phyloP scores from a whole-genome alignment of 2,888 invertebrate genomes.

The Pantelozetes paolii region DNA sequence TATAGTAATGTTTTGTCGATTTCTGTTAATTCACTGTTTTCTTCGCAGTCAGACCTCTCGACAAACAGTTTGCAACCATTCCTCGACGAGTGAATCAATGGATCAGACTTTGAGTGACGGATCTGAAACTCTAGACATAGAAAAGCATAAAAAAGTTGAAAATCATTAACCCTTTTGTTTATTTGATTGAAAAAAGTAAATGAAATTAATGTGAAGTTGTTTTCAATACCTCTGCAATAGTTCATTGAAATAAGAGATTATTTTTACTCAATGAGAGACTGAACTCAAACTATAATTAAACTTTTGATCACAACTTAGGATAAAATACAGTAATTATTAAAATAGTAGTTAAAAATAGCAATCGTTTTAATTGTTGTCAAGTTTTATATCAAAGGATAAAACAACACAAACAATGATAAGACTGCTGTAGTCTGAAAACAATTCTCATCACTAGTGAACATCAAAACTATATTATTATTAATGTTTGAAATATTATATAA shows the following conservation, averaged over 20 bases:
- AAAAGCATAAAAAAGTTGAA: neutral
- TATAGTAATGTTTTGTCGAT: slow-evolving; percentile 21
- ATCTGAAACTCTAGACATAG: slow-evolving; percentile 6
- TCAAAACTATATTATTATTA: too few relatives aligned
- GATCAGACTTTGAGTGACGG: slow-evolving; percentile 36
- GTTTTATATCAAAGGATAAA: too few relatives aligned
- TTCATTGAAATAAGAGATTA: neutral
- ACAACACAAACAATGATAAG: too few relatives aligned
- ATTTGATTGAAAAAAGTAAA: too few relatives aligned
- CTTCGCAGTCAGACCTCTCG: slow-evolving; percentile 1
- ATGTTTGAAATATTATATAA: too few relatives aligned
- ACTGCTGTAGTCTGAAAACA: too few relatives aligned
- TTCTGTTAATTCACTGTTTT: neutral
- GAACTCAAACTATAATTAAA: neutral
- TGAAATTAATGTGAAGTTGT: neutral
- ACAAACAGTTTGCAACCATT: slow-evolving; percentile 10
- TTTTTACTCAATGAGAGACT: neutral
- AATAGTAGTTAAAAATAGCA: too few relatives aligned
- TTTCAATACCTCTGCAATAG: neutral
- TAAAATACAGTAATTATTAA: neutral
- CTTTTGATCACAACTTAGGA: neutral
- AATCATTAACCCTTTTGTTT: too few relatives aligned
- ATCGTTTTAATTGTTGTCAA: too few relatives aligned
- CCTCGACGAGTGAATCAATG: slow-evolving; percentile 12
- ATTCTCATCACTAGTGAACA: too few relatives aligned